A percentile compares a stretch with the other conserved stretches of the same genome.
Conservation (phyloP, 2,888 invertebrate genomes). For the Atethmia centrago region DNA sequence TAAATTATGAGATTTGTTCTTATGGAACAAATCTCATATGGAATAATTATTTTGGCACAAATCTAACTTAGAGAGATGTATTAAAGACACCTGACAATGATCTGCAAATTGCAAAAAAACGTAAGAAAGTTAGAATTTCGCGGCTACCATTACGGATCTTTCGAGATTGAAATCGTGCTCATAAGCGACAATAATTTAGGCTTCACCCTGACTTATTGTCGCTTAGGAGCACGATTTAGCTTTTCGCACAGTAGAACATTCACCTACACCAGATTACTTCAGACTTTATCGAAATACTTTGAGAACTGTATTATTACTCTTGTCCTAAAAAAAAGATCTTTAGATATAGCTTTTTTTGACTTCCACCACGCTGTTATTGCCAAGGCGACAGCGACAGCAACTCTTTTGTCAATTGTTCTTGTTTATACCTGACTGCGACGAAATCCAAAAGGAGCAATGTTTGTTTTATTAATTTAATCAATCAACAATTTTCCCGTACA, state of each 20-base stretch:
- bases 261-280: neutral
- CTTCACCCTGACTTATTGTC: too few species aligned
- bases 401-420: neutral
- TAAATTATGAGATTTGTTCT: too few species aligned
- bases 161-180: neutral
- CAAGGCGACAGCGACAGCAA: neutral
- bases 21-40: too few species aligned
- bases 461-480: neutral
- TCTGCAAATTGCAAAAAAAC: too few species aligned
- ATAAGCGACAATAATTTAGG: neutral
- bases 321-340: neutral
- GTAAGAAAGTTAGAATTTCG: too few species aligned
- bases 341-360: neutral
- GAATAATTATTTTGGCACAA: too few species aligned
- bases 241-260: too few species aligned
- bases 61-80: too few species aligned
- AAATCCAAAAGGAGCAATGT: neutral
- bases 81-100: too few species aligned
- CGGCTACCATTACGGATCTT: too few species aligned
- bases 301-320: neutral
- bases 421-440: neutral
- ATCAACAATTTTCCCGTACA: neutral
- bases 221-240: too few species aligned
- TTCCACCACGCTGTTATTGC: neutral
- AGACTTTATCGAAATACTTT: neutral